Base-by-base conservation (phyloP, 2,888 invertebrate genomes). In the Orchesella flavescens region DNA sequence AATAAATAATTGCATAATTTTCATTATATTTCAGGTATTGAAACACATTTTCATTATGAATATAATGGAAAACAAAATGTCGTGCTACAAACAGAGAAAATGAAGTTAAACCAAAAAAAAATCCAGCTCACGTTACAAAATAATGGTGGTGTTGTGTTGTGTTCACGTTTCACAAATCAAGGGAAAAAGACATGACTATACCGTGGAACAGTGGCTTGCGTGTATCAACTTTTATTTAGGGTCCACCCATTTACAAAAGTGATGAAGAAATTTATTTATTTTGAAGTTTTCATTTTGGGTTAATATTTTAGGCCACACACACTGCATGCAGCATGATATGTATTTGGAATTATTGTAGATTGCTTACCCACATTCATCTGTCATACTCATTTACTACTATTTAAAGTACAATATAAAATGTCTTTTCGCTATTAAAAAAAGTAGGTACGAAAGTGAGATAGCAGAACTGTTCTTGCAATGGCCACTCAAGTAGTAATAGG, bases 261-360 rank as follows among this genome's bases (percentile, higher is more conserved):
- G 79, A 79, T 79, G 79, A 79, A 79, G 72, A 79, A 78, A 78
- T 69, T 78, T 79, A 79, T 72, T 79, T 79, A 79, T 79, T 79
- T 79, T 79, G 79, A 79, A 65, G 71, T 71, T 79, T 79, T 72
- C 72, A 72, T 79, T 79, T 79, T n/a, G 65, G n/a, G 71, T 49
- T 34, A n/a, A 71, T 61, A 71, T 72, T 79, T 72, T 68, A n/a
- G 79, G 44, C 79, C 72, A 79, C 72, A 79, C 79, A 72, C 63
- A 71, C 23, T 61, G 57, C 21, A 57, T 15, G 21, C 19, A 1
- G 10, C 21, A 5, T 53, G 13, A 21, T 19, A 19, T 61, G 65
- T 65, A 43, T 21, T 13, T n/a, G n/a, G n/a, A n/a, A n/a, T n/a
- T n/a, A n/a, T 21, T 59, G 59, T 7, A 21, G 21, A 59, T 34